Base-by-base conservation (phyloP, 2,888 invertebrate genomes). In the Pseudanteris insignis region DNA sequence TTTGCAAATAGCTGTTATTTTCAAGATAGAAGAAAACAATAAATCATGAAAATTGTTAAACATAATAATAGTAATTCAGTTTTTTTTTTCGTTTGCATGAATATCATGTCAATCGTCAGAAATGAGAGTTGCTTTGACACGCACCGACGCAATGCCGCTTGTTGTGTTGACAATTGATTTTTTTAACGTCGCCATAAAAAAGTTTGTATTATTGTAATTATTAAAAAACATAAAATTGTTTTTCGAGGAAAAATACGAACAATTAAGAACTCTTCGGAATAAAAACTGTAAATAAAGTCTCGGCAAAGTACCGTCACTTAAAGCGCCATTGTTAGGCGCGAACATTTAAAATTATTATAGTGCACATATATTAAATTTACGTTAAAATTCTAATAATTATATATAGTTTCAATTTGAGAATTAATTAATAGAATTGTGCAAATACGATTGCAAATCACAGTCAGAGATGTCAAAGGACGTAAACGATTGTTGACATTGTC, bases 321-420 rank as follows among this genome's bases (percentile, higher is more conserved):
- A 14, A 12, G 21, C 55, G 30, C 57, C 57, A 57, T 43, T 37
- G 7, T 13, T 43, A 21, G 48, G 47, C 57, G 57, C 30, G 43
- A 41, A 28, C 25, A 26, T 55, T 48, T 24, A 13, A 55, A 55
- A 15, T 6, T 12, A 26, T 14, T 3, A 8, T 13, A 6, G 8
- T 5, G n/a, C n/a, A n/a, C 9, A n/a, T 26, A n/a, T 2, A n/a
- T 5, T 6, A n/a, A 5, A 26, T 4, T 6, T 2, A n/a, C 6
- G 26, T n/a, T n/a, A 5, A n/a, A 21, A 21, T 21, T 21, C 7
- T 7, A 21, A 7, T 21, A 3, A 3, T 21, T 18, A 1, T 9
- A 18, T 18, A 4, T 8, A 9, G 24, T 24, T 24, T 7, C 4
- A 21, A 3, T n/a, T n/a, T n/a, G n/a, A n/a, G n/a, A n/a, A n/a